Conservation (phyloP, 2,113 vertebrate species). For the Cynopterus brachyotis region DNA sequence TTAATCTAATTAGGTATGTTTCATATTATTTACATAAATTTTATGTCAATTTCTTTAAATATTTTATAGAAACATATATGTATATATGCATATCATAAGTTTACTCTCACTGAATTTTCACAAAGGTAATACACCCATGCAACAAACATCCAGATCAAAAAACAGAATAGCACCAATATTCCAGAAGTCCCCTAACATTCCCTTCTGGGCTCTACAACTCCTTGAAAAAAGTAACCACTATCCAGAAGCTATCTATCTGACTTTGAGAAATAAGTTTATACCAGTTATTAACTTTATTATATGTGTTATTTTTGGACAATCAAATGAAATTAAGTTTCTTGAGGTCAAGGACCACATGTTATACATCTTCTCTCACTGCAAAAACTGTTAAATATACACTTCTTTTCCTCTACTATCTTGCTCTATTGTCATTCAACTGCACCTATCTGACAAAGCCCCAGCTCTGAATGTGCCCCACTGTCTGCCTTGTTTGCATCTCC, state of each 20-base stretch:
- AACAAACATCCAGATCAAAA: not conserved
- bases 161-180: not conserved
- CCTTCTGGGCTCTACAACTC: not conserved
- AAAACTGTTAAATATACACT: not conserved
- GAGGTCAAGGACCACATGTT: not conserved
- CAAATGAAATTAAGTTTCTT: constrained; percentile 11
- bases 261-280: not conserved
- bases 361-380: not conserved
- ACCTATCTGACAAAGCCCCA: not conserved
- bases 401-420: not conserved
- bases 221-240: not conserved
- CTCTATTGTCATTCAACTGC: accelerated
- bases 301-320: not conserved
- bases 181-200: not conserved
- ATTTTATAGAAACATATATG: not conserved
- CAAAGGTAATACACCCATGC: not conserved
- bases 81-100: not conserved
- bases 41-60: not conserved
- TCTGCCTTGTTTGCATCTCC: not conserved
- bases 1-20: not conserved
- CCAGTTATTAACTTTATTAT: not conserved
- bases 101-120: not conserved
- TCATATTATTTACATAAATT: not conserved
- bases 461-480: not conserved
- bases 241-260: not conserved